Percentiles rank a stretch among this genome's conserved stretches.
Conservation (phyloP, 2,888 invertebrate genomes). For the Andrena flavipes region DNA sequence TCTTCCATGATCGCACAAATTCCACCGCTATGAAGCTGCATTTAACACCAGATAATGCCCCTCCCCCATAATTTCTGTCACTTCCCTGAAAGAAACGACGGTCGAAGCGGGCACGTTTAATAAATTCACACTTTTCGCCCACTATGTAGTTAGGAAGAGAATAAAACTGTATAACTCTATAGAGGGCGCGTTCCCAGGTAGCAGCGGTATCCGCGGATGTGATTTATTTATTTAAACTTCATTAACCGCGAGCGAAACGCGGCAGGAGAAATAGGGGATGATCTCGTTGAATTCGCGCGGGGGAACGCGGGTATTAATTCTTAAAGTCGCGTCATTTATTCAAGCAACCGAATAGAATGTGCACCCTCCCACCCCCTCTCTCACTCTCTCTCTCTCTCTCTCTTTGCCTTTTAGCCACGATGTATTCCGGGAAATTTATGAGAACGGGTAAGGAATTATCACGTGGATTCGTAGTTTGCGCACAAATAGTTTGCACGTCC, state of each 20-base stretch:
- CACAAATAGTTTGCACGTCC: constrained; percentile 20
- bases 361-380: not conserved
- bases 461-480: constrained; percentile 19
- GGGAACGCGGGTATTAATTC: constrained; percentile 39
- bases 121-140: too few species aligned
- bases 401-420: not conserved
- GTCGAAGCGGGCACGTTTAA: too few species aligned
- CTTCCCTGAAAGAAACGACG: too few species aligned
- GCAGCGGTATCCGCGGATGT: not conserved
- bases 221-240: constrained; percentile 32
- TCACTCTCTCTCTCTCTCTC: too few species aligned
- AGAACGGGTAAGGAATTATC: constrained; percentile 35
- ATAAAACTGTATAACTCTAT: not conserved
- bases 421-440: constrained; percentile 32
- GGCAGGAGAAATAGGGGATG: not conserved
- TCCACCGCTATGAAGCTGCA: too few species aligned
- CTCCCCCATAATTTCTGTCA: too few species aligned
- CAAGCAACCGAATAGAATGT: constrained; percentile 21
- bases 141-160: not conserved
- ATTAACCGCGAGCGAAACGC: not conserved
- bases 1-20: too few species aligned
- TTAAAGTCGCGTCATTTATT: constrained; percentile 41
- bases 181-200: not conserved
- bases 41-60: too few species aligned
- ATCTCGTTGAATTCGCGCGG: not conserved